These are phyloP conservation scores for Hirudinaria manillensis DNA, from an alignment of 2,888 invertebrate genomes.

Conservation along the genomic window DNA sequence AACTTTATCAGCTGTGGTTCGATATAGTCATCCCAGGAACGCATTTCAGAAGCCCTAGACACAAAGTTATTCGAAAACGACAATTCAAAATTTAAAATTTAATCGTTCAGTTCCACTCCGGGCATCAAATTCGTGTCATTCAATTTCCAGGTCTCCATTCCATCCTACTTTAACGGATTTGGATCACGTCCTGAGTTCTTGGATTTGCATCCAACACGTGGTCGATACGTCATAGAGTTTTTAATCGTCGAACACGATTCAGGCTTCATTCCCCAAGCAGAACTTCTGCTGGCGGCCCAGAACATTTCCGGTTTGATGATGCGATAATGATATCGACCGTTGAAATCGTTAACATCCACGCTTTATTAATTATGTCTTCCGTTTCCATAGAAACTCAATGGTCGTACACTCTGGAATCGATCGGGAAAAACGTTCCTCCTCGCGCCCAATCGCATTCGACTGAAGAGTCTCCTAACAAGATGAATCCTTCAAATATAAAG, in stretches of 20 bases:
- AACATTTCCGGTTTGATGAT: background rate
- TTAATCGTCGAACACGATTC: conserved; percentile 3
- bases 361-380: background rate
- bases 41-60: conserved; percentile 32
- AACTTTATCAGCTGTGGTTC: conserved; percentile 48
- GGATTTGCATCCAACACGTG: background rate
- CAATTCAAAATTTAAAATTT: background rate
- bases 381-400: background rate
- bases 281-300: background rate
- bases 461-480: too few relatives aligned
- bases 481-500: too few relatives aligned
- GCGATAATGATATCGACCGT: background rate
- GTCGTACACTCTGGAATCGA: background rate
- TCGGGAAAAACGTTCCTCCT: background rate
- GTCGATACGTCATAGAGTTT: conserved; percentile 8
- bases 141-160: conserved; percentile 8
- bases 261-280: background rate
- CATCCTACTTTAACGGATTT: background rate
- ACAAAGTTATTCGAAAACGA: background rate
- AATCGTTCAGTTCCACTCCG: background rate
- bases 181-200: background rate
- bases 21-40: conserved; percentile 43
- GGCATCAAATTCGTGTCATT: background rate
- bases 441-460: too few relatives aligned
- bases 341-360: background rate